These are phyloP conservation scores for Macrosiphum euphorbiae DNA, from an alignment of 2,888 invertebrate genomes.

Conservation along the genomic window DNA sequence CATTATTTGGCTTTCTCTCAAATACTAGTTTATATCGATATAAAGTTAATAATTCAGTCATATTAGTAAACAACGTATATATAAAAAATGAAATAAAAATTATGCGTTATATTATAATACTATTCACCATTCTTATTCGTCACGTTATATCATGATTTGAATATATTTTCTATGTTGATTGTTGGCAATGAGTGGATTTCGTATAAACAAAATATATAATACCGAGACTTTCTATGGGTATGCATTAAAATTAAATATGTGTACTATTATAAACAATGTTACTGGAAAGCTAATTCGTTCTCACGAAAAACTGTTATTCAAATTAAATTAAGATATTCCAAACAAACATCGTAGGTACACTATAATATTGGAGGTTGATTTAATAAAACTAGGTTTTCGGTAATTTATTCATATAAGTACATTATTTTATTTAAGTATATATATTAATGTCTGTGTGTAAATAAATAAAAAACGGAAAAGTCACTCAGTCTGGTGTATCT, in stretches of 20 bases:
- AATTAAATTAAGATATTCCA: constrained; percentile 35
- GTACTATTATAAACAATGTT: constrained; percentile 28
- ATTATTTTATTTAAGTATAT: neutral
- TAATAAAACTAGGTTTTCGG: neutral
- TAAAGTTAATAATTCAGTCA: constrained; percentile 38
- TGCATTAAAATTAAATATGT: constrained; percentile 43
- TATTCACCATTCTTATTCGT: constrained; percentile 42
- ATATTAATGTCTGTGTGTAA: neutral
- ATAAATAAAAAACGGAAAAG: neutral
- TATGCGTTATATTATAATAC: constrained; percentile 3
- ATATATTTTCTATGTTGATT: constrained; percentile 32
- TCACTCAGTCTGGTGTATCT: neutral
- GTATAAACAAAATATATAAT: constrained; percentile 30
- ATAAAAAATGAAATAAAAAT: constrained; percentile 17
- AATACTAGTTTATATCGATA: constrained; percentile 42
- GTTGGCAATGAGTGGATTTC: constrained; percentile 4
- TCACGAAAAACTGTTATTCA: constrained; percentile 13
- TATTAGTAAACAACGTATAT: constrained; percentile 8
- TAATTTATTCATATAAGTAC: neutral
- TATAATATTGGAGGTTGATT: neutral
- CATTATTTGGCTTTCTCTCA: constrained; percentile 52
- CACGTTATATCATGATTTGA: constrained; percentile 45
- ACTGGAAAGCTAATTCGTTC: constrained; percentile 35
- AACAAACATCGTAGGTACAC: neutral
- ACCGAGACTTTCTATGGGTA: constrained; percentile 36